Evolutionary conservation across 2,113 vertebrate genomes (phyloP).

Genomic region (Eleginops maclovinus): DNA sequence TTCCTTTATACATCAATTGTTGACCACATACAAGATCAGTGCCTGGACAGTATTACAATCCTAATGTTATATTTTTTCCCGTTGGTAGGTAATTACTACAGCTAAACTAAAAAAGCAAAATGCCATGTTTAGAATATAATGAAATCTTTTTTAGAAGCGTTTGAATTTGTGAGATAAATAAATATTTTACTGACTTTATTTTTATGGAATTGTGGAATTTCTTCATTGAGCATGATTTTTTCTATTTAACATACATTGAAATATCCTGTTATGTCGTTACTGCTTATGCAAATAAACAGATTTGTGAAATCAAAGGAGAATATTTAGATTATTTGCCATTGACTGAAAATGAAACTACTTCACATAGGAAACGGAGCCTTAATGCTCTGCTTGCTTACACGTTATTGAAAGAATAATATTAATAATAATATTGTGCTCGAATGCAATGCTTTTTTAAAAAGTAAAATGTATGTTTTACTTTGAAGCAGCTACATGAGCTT

Average conservation of each 20-base stretch:
- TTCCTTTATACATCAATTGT: no score
- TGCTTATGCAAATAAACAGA: constrained; percentile 18
- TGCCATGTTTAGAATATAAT: not conserved
- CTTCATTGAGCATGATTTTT: not conserved
- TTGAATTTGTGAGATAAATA: not conserved
- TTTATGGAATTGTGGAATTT: not conserved
- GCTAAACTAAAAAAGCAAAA: not conserved
- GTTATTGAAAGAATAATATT: constrained; percentile 40
- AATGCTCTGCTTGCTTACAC: constrained; percentile 31
- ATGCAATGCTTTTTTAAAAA: constrained; percentile 41
- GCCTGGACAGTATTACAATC: not conserved
- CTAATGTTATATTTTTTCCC: not conserved
- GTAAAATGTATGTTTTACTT: not conserved
- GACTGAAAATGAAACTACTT: constrained; percentile 16
- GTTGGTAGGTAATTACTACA: not conserved
- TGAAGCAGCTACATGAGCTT: not conserved
- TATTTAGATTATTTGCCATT: constrained; percentile 6
- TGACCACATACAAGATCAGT: not conserved
- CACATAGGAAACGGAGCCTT: constrained; percentile 32
- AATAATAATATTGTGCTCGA: constrained; percentile 27
- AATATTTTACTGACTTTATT: not conserved
- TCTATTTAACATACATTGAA: not conserved
- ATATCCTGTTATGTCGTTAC: constrained; percentile 10
- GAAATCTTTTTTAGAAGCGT: not conserved
- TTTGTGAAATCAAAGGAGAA: no score